Base-by-base conservation (phyloP, 1,140 invertebrate species). In the Drosophila ohnishii region DNA sequence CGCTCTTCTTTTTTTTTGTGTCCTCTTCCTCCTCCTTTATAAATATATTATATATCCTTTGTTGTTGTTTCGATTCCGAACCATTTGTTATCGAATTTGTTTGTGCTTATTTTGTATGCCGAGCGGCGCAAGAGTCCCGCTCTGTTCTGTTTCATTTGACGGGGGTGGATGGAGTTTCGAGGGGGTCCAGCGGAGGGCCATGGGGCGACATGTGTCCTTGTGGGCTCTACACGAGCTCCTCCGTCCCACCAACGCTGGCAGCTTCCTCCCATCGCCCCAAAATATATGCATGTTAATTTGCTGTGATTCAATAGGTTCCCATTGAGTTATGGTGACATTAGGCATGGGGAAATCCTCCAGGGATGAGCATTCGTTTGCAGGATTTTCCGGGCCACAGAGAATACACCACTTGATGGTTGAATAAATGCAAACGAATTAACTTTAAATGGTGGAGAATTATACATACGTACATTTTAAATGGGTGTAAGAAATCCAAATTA, bases 11-110 rank as follows among this genome's bases (percentile, higher is more conserved):
- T 60, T 75, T 75, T 56, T 59, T 55, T 50, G 11, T 53, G 34
- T 55, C 19, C 11, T 14, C 14, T n/a, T 56, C 40, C n/a, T 32
- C 25, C 42, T 51, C 5, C 40, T 66, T 63, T 71, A 71, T 77
- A 81, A 65, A 80, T 77, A 81, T 81, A 81, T 78, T 61, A 61
- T 74, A 58, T 80, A 51, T 51, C 51, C 34, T 39, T 19, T 81
- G 82, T 87, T 86, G 82, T 87, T 87, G 76, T 74, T 77, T 83
- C 72, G 75, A 83, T 87, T 84, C 80, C 67, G 51, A 83, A 88
- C 84, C 84, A 87, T 87, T 87, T 87, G 84, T 87, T 87, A 87
- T 87, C 84, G 84, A 88, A 88, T 87, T 87, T 86, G 83, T 75
- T 78, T 75, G 65, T 79, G 78, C 82, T 81, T 79, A 86, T 87